A percentile compares a stretch with the other conserved stretches of the same genome.
Evolutionary conservation across 2,113 vertebrate genomes (phyloP).

Genomic region (Archocentrus centrarchus): DNA sequence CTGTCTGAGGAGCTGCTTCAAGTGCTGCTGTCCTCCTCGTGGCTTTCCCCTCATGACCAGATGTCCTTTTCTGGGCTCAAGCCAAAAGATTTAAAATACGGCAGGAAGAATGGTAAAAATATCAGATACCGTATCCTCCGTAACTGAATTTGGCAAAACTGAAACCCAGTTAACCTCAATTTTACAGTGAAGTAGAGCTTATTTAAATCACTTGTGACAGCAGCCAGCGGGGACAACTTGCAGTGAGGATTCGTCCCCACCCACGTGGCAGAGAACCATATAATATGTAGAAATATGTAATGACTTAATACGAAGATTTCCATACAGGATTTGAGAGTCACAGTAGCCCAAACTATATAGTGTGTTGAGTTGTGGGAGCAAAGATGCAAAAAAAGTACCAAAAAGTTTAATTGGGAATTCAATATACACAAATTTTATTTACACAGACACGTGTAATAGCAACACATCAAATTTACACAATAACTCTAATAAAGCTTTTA

Average conservation of each 20-base stretch:
- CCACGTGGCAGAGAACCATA: neutral
- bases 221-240: constrained; percentile 10
- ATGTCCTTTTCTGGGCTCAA: constrained; percentile 64
- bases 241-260: neutral
- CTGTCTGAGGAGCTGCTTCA: constrained; percentile 5
- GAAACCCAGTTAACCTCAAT: constrained; percentile 17
- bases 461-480: constrained; percentile 69
- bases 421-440: constrained; percentile 79
- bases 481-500: constrained; percentile 72
- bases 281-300: neutral
- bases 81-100: constrained; percentile 45
- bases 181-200: constrained; percentile 26
- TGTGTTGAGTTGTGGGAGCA: neutral
- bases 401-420: constrained; percentile 29
- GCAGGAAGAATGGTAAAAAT: constrained; percentile 37
- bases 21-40: constrained; percentile 24
- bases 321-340: neutral
- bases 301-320: neutral
- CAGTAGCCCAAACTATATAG: neutral
- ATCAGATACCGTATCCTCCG: neutral
- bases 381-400: neutral
- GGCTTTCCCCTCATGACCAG: constrained; percentile 62
- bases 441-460: constrained; percentile 74
- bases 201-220: constrained; percentile 23
- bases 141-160: constrained; percentile 3